Conservation (phyloP, 1,140 invertebrate genomes). For the Vollenhovia emeryi region DNA sequence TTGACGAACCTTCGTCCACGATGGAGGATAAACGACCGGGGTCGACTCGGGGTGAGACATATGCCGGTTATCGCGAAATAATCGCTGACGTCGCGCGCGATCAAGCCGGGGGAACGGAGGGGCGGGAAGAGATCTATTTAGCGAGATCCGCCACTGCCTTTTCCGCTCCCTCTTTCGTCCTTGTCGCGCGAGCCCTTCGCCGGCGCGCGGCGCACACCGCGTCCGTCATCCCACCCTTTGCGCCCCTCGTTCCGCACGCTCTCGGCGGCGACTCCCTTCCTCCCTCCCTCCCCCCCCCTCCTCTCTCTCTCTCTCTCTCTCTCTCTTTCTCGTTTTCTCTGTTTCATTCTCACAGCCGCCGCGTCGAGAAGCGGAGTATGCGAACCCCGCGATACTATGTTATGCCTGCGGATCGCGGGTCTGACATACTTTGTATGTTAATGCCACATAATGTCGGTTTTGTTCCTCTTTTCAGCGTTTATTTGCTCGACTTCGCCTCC, state of each 20-base stretch:
- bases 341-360: slow-evolving; percentile 41
- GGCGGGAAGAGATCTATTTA: slow-evolving; percentile 33
- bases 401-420: slow-evolving; percentile 82
- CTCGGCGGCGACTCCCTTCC: not conserved
- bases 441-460: slow-evolving; percentile 85
- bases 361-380: slow-evolving; percentile 70
- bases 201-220: slow-evolving; percentile 60
- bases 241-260: not conserved
- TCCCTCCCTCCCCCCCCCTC: slow-evolving; percentile 55
- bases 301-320: slow-evolving; percentile 48
- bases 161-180: slow-evolving; percentile 48
- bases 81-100: not conserved
- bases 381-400: slow-evolving; percentile 82
- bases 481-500: slow-evolving; percentile 79
- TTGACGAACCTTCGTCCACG: too few relatives aligned
- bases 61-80: too few relatives aligned
- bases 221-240: slow-evolving; percentile 64
- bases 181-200: slow-evolving; percentile 41
- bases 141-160: slow-evolving; percentile 36
- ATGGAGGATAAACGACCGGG: too few relatives aligned
- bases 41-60: too few relatives aligned
- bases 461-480: slow-evolving; percentile 84
- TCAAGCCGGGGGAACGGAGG: not conserved
- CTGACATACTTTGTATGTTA: slow-evolving; percentile 86
- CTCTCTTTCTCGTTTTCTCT: slow-evolving; percentile 12